Conservation (phyloP, 2,888 invertebrate genomes). For the Agrotis ipsilon region DNA sequence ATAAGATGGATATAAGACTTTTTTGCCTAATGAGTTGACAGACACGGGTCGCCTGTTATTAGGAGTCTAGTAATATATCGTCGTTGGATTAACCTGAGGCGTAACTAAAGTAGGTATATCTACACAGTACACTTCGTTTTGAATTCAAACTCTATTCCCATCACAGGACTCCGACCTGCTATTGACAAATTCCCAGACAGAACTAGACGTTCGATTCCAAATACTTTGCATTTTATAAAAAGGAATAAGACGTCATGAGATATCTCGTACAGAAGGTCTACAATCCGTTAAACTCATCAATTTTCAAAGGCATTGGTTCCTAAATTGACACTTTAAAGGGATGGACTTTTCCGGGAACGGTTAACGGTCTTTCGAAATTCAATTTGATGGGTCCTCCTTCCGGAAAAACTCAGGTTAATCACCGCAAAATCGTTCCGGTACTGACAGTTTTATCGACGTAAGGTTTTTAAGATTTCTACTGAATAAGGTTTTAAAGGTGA, state of each 20-base stretch:
- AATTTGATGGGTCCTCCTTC: slow-evolving; percentile 20
- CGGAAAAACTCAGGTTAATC: slow-evolving; percentile 16
- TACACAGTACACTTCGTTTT: too few species aligned
- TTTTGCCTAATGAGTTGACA: too few species aligned
- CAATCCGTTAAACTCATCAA: background rate
- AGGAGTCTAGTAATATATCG: too few species aligned
- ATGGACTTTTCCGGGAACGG: slow-evolving; percentile 8
- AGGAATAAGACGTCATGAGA: background rate
- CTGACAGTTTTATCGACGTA: slow-evolving; percentile 1
- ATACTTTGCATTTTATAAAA: background rate
- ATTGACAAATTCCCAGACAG: too few species aligned
- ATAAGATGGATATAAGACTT: too few species aligned
- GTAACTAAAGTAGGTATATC: too few species aligned
- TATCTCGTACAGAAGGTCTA: background rate
- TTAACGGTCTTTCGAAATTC: slow-evolving; percentile 1
- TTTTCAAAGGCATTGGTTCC: background rate
- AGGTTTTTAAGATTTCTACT: background rate
- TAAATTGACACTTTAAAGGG: slow-evolving; percentile 19
- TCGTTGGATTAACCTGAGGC: too few species aligned
- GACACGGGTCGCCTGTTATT: too few species aligned
- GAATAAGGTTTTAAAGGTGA: background rate
- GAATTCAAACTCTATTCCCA: too few species aligned
- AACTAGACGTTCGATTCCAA: background rate
- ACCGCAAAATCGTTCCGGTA: slow-evolving; percentile 9
- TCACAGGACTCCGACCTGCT: too few species aligned